These are phyloP conservation scores for Daptonema setosum DNA, from an alignment of 2,888 invertebrate species.

Conservation along the genomic window DNA sequence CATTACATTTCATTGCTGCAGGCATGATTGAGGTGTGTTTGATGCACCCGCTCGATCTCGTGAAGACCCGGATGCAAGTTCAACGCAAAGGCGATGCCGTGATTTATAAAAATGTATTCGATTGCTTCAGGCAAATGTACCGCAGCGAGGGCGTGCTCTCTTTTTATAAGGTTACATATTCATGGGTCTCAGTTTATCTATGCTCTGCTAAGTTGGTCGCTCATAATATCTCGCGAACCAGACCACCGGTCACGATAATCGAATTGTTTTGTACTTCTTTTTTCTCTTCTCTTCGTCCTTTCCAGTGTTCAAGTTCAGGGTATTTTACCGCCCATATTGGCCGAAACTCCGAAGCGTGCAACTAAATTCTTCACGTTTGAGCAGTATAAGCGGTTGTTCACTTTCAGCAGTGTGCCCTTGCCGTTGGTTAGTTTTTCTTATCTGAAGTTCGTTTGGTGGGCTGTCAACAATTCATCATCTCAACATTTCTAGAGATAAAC, in stretches of 20 bases:
- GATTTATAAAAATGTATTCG: slow-evolving; percentile 48
- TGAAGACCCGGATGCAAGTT: slow-evolving; percentile 68
- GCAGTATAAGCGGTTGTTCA: slow-evolving; percentile 63
- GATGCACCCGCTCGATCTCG: slow-evolving; percentile 81
- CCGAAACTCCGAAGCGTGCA: slow-evolving; percentile 80
- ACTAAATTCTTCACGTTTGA: slow-evolving; percentile 83
- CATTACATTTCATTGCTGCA: slow-evolving; percentile 17
- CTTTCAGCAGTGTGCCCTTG: slow-evolving; percentile 34
- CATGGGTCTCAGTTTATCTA: too few relatives aligned
- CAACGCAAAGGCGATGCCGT: slow-evolving; percentile 41
- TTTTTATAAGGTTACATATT: slow-evolving; percentile 17
- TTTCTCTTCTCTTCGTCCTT: slow-evolving; percentile 18
- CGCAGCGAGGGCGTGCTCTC: slow-evolving; percentile 46
- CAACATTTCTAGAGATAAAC: neutral
- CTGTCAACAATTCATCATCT: neutral
- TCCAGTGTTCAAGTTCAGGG: slow-evolving; percentile 48
- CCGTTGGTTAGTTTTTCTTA: slow-evolving; percentile 1
- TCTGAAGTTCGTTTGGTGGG: neutral
- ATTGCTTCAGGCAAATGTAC: slow-evolving; percentile 74
- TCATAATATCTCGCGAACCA: too few relatives aligned
- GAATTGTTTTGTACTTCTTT: neutral
- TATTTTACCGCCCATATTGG: slow-evolving; percentile 69
- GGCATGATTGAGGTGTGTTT: slow-evolving; percentile 78
- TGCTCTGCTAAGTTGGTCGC: neutral
- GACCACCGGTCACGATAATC: too few relatives aligned